A percentile compares a stretch with the other conserved stretches of the same genome.
Evolutionary conservation across 2,113 vertebrate species (phyloP).

Genomic region (Notechis scutatus): DNA sequence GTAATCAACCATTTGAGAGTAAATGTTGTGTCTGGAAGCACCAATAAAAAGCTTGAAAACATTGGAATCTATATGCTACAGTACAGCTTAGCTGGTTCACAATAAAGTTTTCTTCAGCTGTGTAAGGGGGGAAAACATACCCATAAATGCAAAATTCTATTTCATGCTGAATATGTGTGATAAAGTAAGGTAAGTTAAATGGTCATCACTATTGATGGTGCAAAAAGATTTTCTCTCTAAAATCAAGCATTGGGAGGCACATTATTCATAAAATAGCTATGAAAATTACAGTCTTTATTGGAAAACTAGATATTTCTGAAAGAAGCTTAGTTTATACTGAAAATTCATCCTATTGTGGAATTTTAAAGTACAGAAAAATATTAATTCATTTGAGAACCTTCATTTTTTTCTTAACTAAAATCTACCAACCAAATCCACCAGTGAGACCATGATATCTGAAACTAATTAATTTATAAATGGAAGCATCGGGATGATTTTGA

Average conservation of each 20-base stretch:
- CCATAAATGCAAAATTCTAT: neutral
- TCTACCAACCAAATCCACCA: neutral
- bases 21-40: neutral
- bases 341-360: slow-evolving; percentile 25
- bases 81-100: neutral
- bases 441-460: neutral
- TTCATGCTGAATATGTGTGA: neutral
- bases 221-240: neutral
- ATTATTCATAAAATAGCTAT: neutral
- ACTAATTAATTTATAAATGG: neutral
- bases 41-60: neutral
- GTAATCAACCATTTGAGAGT: neutral
- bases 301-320: slow-evolving; percentile 19
- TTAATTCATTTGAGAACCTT: neutral
- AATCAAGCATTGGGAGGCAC: neutral
- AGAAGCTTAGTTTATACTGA: neutral
- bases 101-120: neutral
- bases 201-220: neutral
- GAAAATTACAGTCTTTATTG: neutral
- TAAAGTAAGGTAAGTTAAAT: neutral
- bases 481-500: neutral
- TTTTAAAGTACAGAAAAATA: neutral
- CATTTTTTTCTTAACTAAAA: slow-evolving; percentile 8
- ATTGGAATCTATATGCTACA: neutral
- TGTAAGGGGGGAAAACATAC: neutral